A percentile compares a stretch with the other conserved stretches of the same genome.
Conservation (phyloP, 2,797 vertebrate species). For the Eulemur rubriventer region DNA sequence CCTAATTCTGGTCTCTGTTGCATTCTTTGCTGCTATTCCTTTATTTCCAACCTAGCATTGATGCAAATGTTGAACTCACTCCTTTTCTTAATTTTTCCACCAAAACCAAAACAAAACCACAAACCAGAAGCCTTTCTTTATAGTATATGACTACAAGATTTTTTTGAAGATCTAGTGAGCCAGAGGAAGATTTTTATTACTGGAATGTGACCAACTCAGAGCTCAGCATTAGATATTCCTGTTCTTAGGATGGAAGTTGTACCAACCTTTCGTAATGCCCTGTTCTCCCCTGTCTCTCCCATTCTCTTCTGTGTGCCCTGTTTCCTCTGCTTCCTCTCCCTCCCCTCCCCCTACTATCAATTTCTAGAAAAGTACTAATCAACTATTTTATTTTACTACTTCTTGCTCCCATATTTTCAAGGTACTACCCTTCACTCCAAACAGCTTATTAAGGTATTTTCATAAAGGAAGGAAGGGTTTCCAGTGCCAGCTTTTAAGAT, state of each 20-base stretch:
- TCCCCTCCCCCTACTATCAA: not conserved
- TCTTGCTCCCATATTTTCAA: not conserved
- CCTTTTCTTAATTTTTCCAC: not conserved
- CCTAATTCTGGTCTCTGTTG: not conserved
- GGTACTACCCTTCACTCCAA: not conserved
- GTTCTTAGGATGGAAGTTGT: not conserved
- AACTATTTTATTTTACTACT: not conserved
- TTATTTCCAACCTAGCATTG: not conserved
- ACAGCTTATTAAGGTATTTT: not conserved
- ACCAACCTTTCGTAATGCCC: fast-evolving
- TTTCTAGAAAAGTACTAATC: not conserved
- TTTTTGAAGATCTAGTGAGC: not conserved
- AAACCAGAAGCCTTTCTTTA: not conserved
- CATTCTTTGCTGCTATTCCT: not conserved
- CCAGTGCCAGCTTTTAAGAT: not conserved
- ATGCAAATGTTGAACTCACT: not conserved
- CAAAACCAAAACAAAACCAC: not conserved
- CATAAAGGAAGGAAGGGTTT: not conserved
- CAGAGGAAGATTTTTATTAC: not conserved
- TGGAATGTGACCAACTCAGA: not conserved
- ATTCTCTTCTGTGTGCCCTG: not conserved
- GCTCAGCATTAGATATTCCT: not conserved
- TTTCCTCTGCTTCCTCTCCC: not conserved
- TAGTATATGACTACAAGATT: not conserved
- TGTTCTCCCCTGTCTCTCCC: no score